Conservation (phyloP, 2,113 vertebrate species). For the Actenoides lindsayi region DNA sequence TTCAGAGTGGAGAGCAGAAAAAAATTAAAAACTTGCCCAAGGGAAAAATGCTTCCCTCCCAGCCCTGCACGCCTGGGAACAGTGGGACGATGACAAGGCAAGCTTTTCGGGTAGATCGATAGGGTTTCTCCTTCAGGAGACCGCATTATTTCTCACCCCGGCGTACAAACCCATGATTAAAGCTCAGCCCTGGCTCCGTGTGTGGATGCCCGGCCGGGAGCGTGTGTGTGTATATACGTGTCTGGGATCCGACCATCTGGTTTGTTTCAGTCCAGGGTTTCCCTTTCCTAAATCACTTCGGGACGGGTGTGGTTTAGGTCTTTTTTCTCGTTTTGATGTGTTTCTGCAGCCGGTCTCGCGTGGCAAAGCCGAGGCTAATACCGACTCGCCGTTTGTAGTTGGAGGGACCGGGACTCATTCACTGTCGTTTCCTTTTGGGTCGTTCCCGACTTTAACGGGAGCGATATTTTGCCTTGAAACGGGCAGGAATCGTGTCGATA, state of each 20-base stretch:
- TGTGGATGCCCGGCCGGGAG: neutral
- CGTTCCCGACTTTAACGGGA: neutral
- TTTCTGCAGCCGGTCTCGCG: neutral
- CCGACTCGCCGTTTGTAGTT: neutral
- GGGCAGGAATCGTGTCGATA: neutral
- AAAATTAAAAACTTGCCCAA: neutral
- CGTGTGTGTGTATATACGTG: neutral
- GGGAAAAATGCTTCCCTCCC: neutral
- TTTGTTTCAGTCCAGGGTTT: neutral
- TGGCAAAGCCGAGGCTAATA: neutral
- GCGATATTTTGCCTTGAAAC: neutral
- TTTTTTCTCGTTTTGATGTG: constrained; percentile 48
- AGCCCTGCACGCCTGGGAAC: neutral
- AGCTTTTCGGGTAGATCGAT: neutral
- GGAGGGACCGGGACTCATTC: neutral
- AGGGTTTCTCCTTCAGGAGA: neutral
- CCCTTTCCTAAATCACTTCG: neutral
- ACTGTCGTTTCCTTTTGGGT: neutral
- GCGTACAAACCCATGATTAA: neutral
- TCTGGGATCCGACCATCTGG: neutral
- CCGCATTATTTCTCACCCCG: neutral
- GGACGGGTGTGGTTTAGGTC: neutral
- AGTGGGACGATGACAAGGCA: neutral
- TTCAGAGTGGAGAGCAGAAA: neutral
- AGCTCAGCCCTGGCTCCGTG: neutral